Evolutionary conservation across 2,888 invertebrate genomes (phyloP).

Genomic region (Ernsta delagoae): DNA sequence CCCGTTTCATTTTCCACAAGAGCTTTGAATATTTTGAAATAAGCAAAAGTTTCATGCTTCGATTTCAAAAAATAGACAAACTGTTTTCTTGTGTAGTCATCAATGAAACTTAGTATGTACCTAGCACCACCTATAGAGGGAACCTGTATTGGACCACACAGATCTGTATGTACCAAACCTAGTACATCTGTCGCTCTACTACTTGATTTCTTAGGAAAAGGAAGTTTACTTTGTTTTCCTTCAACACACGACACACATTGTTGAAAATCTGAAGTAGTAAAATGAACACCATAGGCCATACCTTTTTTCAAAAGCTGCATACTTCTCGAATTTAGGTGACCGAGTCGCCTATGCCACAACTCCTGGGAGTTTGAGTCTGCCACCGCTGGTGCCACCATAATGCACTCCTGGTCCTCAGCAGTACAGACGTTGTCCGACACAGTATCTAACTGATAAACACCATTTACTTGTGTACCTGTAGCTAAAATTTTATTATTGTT

Average conservation of each 20-base stretch:
- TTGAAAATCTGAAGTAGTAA: neutral
- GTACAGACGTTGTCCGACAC: neutral
- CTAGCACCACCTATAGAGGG: slow-evolving; percentile 1
- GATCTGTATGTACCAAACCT: neutral
- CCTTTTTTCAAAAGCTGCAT: slow-evolving; percentile 1
- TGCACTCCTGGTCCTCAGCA: neutral
- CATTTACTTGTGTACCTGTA: neutral
- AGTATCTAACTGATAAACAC: neutral
- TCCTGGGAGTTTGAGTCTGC: neutral
- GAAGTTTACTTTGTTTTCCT: slow-evolving; percentile 1
- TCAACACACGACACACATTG: neutral
- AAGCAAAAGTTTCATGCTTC: neutral
- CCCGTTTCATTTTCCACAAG: neutral
- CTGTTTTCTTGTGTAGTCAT: neutral
- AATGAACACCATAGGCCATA: slow-evolving; percentile 4
- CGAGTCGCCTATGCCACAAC: neutral
- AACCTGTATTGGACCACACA: neutral
- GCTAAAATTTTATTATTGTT: neutral
- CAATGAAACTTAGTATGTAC: neutral
- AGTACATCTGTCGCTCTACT: neutral
- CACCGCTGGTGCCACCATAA: neutral
- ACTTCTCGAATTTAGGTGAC: neutral
- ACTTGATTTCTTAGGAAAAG: neutral
- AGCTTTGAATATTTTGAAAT: neutral
- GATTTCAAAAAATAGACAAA: slow-evolving; percentile 1